These are phyloP conservation scores for rat (Rattus norvegicus) DNA, from an alignment of 2,113 vertebrate species.

Conservation along the genomic window GRCr8 NC_086036.1:64790001-64790500, in stretches of 20 bases:
- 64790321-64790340: background rate
- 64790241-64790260: slow-evolving; percentile 72
- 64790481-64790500: slow-evolving; percentile 70
- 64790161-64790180: slow-evolving; percentile 9
- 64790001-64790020: background rate
- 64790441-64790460: too few relatives aligned
- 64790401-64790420: slow-evolving; percentile 69
- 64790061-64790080: background rate
- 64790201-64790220: slow-evolving; percentile 71
- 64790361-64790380: slow-evolving; percentile 6
- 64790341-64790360: background rate
- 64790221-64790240: slow-evolving; percentile 62
- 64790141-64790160: background rate
- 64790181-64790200: slow-evolving; percentile 64
- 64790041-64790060: background rate
- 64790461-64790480: too few relatives aligned
- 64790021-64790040: background rate
- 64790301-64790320: background rate
- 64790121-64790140: background rate
- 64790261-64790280: slow-evolving; percentile 52
- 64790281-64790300: background rate
- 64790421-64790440: slow-evolving; percentile 77
- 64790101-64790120: background rate
- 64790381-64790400: slow-evolving; percentile 47
- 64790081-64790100: background rate